Base-by-base conservation (phyloP, 2,888 invertebrate genomes). In the Agelastica alni region DNA sequence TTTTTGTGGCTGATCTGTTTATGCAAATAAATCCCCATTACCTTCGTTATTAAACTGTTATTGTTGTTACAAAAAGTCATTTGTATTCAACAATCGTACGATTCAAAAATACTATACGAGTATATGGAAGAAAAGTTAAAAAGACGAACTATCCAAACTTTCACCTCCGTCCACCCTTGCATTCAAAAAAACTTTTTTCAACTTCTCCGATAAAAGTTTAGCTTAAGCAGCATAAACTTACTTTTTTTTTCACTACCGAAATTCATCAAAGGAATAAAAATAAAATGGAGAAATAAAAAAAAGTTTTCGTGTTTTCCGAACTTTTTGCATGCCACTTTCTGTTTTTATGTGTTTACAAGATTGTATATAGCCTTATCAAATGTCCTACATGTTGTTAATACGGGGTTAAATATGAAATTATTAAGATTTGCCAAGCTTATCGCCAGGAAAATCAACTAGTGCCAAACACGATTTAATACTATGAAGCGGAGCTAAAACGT, bases 231-330 rank as follows among this genome's bases (percentile, higher is more conserved):
- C 37, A 39, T 20, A 39, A 39, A 39, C 17, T 39, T 39, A 48
- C 32, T 48, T 48, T 48, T 26, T 39, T 39, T n/a, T n/a, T 18
- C 13, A 31, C 16, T 41, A 37, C 28, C 30, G 34, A 39, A 39
- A 39, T 39, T 39, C 20, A 31, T 39, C 48, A 39, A 39, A 30
- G 30, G 31, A 48, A 48, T 39, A 31, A 39, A 48, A 39, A 39
- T 48, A 48, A 31, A 48, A 48, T 48, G 39, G 30, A 39, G 39
- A 12, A 48, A 48, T 48, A 47, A 48, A 44, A n/a, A n/a, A 48
- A 48, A 48, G 30, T 48, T 48, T 39, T 20, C 18, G n/a, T 17
- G 47, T 47, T 37, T 39, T 17, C 13, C 28, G 9, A 48, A 39
- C 30, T 39, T 48, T 20, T 39, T 28, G 47, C 47, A 47, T 47